Evolutionary conservation across 2,888 invertebrate species (phyloP).

Genomic region (Cataglyphis albicans): DNA sequence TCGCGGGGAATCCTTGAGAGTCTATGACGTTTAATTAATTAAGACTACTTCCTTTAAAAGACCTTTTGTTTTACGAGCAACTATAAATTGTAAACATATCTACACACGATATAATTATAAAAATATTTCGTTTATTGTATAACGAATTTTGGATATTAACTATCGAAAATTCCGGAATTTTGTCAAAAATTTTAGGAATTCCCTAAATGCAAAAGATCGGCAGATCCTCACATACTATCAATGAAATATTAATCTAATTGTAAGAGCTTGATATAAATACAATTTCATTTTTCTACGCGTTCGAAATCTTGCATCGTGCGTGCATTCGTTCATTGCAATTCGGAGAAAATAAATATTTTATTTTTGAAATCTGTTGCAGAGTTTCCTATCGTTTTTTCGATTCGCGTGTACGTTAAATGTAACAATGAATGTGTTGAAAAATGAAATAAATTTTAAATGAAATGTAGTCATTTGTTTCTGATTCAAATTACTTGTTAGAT

Average conservation of each 20-base stretch:
- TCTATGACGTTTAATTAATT: neutral
- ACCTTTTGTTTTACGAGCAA: neutral
- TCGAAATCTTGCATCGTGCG: neutral
- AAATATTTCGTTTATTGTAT: neutral
- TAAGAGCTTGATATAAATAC: neutral
- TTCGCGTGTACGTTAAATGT: neutral
- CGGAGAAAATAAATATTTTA: neutral
- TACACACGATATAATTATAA: too few species aligned
- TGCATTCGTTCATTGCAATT: neutral
- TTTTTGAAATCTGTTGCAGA: neutral
- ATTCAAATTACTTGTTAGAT: neutral
- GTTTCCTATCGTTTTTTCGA: neutral
- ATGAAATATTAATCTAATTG: neutral
- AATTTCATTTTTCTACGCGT: slow-evolving; percentile 8
- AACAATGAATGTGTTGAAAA: neutral
- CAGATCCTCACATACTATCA: neutral
- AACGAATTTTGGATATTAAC: neutral
- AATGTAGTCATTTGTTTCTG: neutral
- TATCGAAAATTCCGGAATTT: neutral
- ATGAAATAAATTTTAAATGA: neutral
- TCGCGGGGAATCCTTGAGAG: neutral
- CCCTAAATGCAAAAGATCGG: neutral
- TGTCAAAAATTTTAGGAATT: neutral
- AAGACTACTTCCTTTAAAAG: neutral
- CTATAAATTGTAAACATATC: neutral